phyloP scores from a whole-genome alignment of 2,113 vertebrate genomes.

The Campylomormyrus numenius region DNA sequence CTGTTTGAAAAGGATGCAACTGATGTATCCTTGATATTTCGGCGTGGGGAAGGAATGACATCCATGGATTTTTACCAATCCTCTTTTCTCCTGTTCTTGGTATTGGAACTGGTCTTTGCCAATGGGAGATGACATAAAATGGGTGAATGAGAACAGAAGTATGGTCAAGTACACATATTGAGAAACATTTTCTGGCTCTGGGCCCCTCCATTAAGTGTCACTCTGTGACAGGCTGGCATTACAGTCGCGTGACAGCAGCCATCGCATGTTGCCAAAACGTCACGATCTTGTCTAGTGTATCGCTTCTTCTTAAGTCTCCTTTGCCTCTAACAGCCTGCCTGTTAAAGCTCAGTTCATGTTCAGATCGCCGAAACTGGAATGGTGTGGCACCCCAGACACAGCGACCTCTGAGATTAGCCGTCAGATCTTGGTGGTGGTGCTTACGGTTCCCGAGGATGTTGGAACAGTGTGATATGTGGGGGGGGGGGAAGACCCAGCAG shows the following conservation, averaged over 20 bases:
- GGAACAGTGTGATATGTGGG: not conserved
- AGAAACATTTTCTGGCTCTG: not conserved
- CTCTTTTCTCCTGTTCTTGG: not conserved
- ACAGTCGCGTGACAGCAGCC: not conserved
- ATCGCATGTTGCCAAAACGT: not conserved
- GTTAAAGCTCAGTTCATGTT: not conserved
- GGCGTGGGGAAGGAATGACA: not conserved
- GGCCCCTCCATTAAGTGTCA: not conserved
- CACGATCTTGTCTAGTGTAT: not conserved
- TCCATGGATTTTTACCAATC: not conserved
- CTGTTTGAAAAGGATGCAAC: not conserved
- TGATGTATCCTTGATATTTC: not conserved
- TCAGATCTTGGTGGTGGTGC: not conserved
- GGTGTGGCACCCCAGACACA: not conserved
- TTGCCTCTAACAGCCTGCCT: not conserved
- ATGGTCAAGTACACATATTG: not conserved
- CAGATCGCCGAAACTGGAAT: not conserved
- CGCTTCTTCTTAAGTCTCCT: not conserved
- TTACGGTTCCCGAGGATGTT: not conserved
- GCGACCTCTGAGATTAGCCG: not conserved
- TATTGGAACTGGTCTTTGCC: not conserved
- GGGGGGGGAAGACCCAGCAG: not conserved
- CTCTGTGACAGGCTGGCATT: not conserved
- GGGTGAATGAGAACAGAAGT: not conserved
- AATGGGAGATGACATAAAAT: not conserved